Conservation (phyloP, 2,797 vertebrate species). For the Ceryle rudis region DNA sequence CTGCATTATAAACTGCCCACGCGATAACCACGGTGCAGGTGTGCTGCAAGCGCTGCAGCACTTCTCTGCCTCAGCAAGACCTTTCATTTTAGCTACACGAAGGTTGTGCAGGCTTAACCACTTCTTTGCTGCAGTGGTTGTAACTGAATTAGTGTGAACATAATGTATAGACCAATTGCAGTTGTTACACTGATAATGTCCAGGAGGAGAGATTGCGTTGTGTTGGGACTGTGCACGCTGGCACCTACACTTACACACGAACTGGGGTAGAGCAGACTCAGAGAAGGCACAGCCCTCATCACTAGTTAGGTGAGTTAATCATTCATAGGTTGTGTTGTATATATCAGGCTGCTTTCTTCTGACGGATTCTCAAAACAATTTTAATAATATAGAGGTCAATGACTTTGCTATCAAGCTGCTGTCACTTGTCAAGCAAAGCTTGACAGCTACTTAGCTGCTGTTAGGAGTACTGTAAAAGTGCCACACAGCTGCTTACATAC, state of each 20-base stretch:
- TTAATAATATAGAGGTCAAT: neutral
- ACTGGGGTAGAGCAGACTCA: neutral
- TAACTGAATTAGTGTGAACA: neutral
- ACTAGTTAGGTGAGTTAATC: neutral
- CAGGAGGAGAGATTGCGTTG: neutral
- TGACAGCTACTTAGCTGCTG: neutral
- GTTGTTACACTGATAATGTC: neutral
- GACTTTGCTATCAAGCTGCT: neutral
- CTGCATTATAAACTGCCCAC: neutral
- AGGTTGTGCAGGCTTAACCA: neutral
- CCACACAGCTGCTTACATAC: neutral
- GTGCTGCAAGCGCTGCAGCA: neutral
- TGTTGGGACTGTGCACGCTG: neutral
- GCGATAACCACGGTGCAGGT: neutral
- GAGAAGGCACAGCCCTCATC: neutral
- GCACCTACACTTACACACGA: neutral
- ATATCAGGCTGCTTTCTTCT: neutral
- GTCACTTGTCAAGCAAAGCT: neutral
- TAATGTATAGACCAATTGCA: neutral
- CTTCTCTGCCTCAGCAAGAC: neutral
- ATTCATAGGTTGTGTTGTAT: neutral
- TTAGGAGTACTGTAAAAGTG: neutral
- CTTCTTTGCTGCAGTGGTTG: neutral
- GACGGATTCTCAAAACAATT: neutral
- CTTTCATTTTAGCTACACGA: neutral